Evolutionary conservation across 2,888 invertebrate genomes (phyloP).

Genomic region (Pammene aurita): DNA sequence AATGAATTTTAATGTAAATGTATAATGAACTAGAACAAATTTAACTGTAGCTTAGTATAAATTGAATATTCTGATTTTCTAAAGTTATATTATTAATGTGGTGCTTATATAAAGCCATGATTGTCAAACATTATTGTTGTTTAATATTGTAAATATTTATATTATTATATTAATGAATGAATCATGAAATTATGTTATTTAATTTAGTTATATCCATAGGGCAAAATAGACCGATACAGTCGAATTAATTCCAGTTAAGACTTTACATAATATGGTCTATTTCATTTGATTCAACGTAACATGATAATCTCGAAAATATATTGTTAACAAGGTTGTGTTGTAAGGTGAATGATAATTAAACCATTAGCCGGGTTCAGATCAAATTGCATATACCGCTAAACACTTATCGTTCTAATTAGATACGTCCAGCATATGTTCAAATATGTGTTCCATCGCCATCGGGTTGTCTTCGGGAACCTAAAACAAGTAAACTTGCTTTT

Average conservation of each 20-base stretch:
- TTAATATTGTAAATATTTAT: constrained; percentile 37
- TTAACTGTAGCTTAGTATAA: neutral
- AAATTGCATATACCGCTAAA: constrained; percentile 42
- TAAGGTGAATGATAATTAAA: neutral
- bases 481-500: constrained; percentile 36
- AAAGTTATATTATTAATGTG: constrained; percentile 44
- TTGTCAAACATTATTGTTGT: constrained; percentile 46
- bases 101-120: constrained; percentile 49
- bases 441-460: constrained; percentile 72
- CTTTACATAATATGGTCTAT: too few species aligned
- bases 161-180: constrained; percentile 22
- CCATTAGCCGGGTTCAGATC: neutral
- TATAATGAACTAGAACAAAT: constrained; percentile 22
- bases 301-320: too few species aligned
- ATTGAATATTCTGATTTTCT: constrained; percentile 11
- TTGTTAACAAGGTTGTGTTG: too few species aligned
- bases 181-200: constrained; percentile 7
- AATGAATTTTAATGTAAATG: constrained; percentile 9
- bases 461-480: constrained; percentile 78
- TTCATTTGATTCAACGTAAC: too few species aligned
- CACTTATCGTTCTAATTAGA: constrained; percentile 26
- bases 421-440: constrained; percentile 60
- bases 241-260: too few species aligned
- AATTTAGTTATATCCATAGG: constrained; percentile 27
- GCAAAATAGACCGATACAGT: too few species aligned